Evolutionary conservation across 2,888 invertebrate genomes (phyloP).

Genomic region (Bruchidius siliquastri): DNA sequence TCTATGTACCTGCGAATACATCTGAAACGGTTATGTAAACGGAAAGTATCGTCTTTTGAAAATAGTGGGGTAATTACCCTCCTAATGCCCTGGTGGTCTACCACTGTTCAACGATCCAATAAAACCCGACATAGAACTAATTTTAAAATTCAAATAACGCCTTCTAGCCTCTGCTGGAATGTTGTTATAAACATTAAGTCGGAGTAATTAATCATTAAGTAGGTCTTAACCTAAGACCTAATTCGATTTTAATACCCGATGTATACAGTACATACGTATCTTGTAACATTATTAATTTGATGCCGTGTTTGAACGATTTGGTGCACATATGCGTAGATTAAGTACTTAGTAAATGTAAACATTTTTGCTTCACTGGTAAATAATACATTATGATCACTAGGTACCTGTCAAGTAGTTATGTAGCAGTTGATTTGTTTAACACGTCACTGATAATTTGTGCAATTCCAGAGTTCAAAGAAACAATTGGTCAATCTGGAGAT

Average conservation of each 20-base stretch:
- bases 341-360: neutral
- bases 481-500: no score
- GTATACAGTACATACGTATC: neutral
- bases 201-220: conserved; percentile 14
- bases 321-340: neutral
- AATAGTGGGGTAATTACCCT: no score
- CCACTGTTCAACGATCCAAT: conserved; percentile 16
- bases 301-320: neutral
- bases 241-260: conserved; percentile 12
- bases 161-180: conserved; percentile 6
- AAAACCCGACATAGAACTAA: conserved; percentile 20
- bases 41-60: no score
- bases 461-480: no score
- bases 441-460: no score
- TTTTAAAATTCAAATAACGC: conserved; percentile 16
- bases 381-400: neutral
- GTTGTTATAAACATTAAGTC: conserved; percentile 10
- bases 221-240: conserved; percentile 12
- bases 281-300: neutral
- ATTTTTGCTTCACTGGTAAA: neutral
- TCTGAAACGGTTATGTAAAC: no score
- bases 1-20: no score
- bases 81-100: neutral
- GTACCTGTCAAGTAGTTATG: neutral
- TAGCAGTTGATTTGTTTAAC: neutral